A percentile compares a stretch with the other conserved stretches of the same genome.
Evolutionary conservation across 2,797 vertebrate genomes (phyloP).

Genomic region (Pseudochirops cupreus): DNA sequence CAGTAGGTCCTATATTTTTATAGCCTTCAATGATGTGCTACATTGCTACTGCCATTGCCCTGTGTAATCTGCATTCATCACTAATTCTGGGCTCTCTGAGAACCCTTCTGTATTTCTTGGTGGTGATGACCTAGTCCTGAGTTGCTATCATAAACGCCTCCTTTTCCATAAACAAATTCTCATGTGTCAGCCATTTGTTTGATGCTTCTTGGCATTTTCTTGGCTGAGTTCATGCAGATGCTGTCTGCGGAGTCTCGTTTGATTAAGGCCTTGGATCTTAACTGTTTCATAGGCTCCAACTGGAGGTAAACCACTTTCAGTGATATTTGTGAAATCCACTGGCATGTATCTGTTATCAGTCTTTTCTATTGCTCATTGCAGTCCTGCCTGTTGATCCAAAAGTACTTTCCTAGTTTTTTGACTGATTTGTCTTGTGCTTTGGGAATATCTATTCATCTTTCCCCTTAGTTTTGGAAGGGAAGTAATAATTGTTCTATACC

Average conservation of each 20-base stretch:
- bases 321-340: background rate
- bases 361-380: background rate
- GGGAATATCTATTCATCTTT: background rate
- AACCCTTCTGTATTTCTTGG: background rate
- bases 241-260: background rate
- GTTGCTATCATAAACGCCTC: background rate
- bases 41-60: background rate
- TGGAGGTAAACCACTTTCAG: background rate
- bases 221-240: background rate
- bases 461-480: background rate
- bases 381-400: background rate
- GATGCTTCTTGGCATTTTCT: background rate
- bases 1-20: background rate
- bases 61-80: background rate
- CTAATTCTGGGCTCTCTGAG: background rate
- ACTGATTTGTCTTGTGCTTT: background rate
- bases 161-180: conserved; percentile 9
- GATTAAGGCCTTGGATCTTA: background rate
- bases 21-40: background rate
- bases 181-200: background rate
- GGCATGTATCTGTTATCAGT: background rate
- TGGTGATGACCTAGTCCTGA: background rate
- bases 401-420: background rate
- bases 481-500: background rate
- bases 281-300: background rate